Evolutionary conservation across 2,888 invertebrate genomes (phyloP), one percentile per base, ranked within the genome.

Genomic region (Blastobasis lacticolella): DNA sequence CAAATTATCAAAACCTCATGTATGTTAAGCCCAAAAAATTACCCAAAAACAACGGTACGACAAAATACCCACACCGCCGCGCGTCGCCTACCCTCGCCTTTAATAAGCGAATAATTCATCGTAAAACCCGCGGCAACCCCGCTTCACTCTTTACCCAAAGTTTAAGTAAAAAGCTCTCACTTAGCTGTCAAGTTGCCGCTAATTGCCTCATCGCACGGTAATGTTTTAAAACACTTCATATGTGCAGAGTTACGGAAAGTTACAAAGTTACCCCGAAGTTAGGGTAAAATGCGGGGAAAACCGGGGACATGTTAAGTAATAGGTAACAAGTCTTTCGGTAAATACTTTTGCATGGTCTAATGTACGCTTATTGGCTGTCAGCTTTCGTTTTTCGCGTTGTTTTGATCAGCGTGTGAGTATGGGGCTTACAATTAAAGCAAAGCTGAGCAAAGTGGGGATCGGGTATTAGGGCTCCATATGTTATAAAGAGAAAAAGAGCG

Each of bases 211-310:
- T 63, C 66, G 55, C 50, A 54, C 61, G 60, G 69, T 77, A 79
- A 81, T 77, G 70, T 81, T 79, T 79, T 76, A 79, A 80, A 81
- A 81, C 78, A 78, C 72, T 76, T 73, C 80, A 76, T 79, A 76
- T 78, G 75, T 67, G 75, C 53, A 62, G 69, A 72, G 74, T 74
- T 77, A 69, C 63, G 63, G 64, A 57, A 51, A 54, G 49, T 49
- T 57, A 53, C 51, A 48, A 37, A 41, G 37, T 48, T 46, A 48
- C 50, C 42, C 10, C 48, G 54, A 52, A 57, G 54, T 54, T 72
- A 70, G 42, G 7, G 42, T 9, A 42, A 42, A 42, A 42, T 8
- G 9, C 42, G 9, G 10, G 67, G 70, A 71, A 74, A 72, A 67
- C 63, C 59, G 54, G 54, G 58, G 60, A 69, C 63, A 66, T 62